Evolutionary conservation across 2,113 vertebrate species (phyloP).

Genomic region (Hypanus sabinus): DNA sequence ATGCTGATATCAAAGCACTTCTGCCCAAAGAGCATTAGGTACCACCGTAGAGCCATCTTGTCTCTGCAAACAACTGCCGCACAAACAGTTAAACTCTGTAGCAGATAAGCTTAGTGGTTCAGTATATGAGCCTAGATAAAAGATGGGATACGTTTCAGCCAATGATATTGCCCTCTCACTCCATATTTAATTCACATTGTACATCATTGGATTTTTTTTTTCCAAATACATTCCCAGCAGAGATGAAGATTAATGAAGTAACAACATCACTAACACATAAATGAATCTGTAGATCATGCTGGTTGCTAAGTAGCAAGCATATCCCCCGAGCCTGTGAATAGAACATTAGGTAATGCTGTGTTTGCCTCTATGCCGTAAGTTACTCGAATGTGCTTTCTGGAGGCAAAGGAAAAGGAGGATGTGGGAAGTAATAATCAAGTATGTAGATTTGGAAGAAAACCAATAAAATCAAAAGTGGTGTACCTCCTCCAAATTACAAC

Average conservation of each 20-base stretch:
- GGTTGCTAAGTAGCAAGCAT: conserved; percentile 42
- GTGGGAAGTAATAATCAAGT: background rate
- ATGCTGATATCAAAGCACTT: background rate
- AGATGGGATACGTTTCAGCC: background rate
- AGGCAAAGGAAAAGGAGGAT: background rate
- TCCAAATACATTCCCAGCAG: conserved; percentile 35
- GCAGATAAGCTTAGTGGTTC: too few species aligned
- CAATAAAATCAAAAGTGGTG: background rate
- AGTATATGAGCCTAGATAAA: background rate
- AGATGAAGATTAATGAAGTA: conserved; percentile 40
- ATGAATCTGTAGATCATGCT: conserved; percentile 41
- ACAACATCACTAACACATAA: conserved; percentile 42
- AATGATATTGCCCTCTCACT: background rate
- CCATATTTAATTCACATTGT: background rate
- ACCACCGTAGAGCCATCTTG: background rate
- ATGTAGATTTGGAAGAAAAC: background rate
- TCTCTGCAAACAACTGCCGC: background rate
- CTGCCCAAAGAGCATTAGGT: background rate
- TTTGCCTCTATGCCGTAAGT: conserved; percentile 33
- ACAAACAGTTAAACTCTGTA: background rate
- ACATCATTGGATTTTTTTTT: background rate
- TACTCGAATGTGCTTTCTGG: conserved; percentile 39
- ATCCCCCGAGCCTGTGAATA: conserved; percentile 39
- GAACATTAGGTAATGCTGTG: conserved; percentile 38
- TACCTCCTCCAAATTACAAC: background rate